phyloP scores from a whole-genome alignment of 2,113 vertebrate species.

The Pedionomus torquatus region DNA sequence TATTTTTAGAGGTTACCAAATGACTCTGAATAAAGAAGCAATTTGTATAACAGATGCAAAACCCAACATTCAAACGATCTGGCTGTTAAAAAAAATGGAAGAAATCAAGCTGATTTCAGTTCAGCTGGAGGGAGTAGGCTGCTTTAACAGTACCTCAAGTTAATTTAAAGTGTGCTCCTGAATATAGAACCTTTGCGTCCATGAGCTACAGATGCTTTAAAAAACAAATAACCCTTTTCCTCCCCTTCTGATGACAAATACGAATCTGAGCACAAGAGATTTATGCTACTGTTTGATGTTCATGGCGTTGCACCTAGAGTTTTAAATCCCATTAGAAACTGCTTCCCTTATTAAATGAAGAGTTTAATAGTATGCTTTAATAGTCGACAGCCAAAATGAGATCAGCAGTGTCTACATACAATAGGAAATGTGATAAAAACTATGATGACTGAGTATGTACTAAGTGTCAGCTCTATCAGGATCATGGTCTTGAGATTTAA shows the following conservation, averaged over 20 bases:
- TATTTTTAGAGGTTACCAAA: conserved; percentile 48
- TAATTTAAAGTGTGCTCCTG: neutral
- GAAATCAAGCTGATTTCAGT: neutral
- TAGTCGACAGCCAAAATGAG: neutral
- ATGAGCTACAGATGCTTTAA: neutral
- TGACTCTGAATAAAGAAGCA: conserved; percentile 37
- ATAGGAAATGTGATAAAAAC: neutral
- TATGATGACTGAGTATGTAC: neutral
- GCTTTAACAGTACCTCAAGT: neutral
- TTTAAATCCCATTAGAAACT: conserved; percentile 36
- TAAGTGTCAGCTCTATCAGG: neutral
- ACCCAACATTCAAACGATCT: neutral
- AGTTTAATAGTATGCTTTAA: neutral
- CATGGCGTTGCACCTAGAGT: neutral
- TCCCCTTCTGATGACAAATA: neutral
- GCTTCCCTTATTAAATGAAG: conserved; percentile 10
- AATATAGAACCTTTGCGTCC: neutral
- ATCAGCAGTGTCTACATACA: neutral
- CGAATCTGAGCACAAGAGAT: neutral
- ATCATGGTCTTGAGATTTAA: neutral
- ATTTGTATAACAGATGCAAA: conserved; percentile 37
- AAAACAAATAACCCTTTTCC: neutral
- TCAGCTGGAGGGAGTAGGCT: neutral
- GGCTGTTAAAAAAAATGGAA: neutral
- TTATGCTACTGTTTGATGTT: neutral